Conservation (phyloP, 1,140 invertebrate species). For the Brachionus calyciflorus region DNA sequence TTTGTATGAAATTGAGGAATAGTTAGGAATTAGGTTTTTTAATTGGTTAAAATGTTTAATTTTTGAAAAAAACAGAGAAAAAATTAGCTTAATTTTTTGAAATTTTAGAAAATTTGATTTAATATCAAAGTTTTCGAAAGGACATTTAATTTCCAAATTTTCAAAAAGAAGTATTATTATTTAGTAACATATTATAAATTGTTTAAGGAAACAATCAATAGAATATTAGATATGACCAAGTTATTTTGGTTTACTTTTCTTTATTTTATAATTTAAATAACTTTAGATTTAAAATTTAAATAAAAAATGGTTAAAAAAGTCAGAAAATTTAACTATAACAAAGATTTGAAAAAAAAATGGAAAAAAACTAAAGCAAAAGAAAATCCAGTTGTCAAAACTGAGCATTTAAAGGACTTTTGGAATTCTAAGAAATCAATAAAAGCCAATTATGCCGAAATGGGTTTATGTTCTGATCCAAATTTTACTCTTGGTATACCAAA, state of each 20-base stretch:
- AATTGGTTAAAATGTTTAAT: too few species aligned
- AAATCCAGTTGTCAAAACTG: slow-evolving; percentile 24
- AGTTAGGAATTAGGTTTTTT: too few species aligned
- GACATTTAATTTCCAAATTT: too few species aligned
- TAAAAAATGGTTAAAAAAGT: slow-evolving; percentile 43
- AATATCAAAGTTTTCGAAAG: too few species aligned
- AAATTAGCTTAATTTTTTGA: too few species aligned
- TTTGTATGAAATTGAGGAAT: too few species aligned
- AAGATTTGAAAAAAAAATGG: slow-evolving; percentile 44
- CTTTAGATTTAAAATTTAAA: background rate
- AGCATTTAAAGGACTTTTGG: slow-evolving; percentile 32
- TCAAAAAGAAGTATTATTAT: too few species aligned
- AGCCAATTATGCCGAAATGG: slow-evolving; percentile 38
- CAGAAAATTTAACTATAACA: slow-evolving; percentile 43
- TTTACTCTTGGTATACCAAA: slow-evolving; percentile 28
- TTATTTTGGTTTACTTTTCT: background rate
- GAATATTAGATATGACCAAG: too few species aligned
- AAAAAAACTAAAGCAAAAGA: slow-evolving; percentile 24
- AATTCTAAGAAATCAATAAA: background rate
- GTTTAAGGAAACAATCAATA: too few species aligned
- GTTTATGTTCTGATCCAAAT: slow-evolving; percentile 1
- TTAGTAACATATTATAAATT: too few species aligned
- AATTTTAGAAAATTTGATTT: too few species aligned
- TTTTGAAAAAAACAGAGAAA: too few species aligned
- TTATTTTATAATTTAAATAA: background rate